A percentile compares a stretch with the other conserved stretches of the same genome.
Evolutionary conservation across 1,140 invertebrate genomes (phyloP).

Genomic region (Meloidogyne chitwoodi): DNA sequence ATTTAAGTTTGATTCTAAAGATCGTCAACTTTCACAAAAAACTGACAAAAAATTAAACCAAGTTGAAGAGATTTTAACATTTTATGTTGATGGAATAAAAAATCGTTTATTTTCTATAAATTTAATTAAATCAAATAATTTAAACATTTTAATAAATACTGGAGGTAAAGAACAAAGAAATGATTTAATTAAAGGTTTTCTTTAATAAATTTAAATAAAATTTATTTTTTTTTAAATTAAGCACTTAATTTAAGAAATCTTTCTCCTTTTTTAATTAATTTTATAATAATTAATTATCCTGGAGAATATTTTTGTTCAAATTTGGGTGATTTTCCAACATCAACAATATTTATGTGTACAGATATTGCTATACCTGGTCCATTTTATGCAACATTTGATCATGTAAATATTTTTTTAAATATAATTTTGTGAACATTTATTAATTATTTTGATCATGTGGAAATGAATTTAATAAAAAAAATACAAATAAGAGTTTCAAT

Average conservation of each 20-base stretch:
- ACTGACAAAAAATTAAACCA: background rate
- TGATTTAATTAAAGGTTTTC: background rate
- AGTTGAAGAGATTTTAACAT: background rate
- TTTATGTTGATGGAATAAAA: background rate
- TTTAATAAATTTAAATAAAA: background rate
- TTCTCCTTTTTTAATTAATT: background rate
- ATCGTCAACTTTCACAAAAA: background rate
- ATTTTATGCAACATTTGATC: background rate
- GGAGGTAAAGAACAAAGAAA: background rate
- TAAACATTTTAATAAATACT: conserved; percentile 4
- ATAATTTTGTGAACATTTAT: too few species aligned
- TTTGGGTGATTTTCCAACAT: conserved; percentile 1
- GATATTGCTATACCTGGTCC: conserved; percentile 5
- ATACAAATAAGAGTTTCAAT: too few species aligned
- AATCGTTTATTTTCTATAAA: background rate
- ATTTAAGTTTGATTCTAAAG: background rate
- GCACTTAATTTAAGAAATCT: background rate
- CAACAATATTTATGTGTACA: conserved; percentile 9
- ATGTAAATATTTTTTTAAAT: background rate
- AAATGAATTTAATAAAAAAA: too few species aligned
- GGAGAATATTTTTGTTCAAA: conserved; percentile 10
- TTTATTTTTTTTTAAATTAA: conserved; percentile 1
- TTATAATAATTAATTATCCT: conserved; percentile 9
- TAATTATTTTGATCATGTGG: too few species aligned
- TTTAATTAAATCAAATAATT: conserved; percentile 2